Evolutionary conservation across 2,113 vertebrate species (phyloP).

Genomic region (Theristicus caerulescens): DNA sequence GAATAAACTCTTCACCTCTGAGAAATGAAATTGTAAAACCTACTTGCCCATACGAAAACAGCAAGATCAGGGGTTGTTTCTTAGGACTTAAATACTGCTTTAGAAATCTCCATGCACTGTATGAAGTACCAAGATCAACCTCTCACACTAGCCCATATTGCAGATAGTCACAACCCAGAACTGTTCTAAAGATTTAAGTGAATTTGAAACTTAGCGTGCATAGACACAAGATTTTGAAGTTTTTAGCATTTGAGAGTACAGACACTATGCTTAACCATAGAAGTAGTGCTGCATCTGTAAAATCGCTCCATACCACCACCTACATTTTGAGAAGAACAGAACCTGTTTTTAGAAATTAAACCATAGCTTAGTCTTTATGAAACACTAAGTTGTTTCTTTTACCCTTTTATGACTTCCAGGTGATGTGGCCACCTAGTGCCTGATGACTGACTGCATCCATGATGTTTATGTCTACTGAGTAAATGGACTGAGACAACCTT

Average conservation of each 20-base stretch:
- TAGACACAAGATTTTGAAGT: neutral
- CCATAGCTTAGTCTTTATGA: neutral
- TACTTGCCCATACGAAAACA: neutral
- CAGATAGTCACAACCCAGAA: neutral
- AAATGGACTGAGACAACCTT: neutral
- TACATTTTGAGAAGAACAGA: neutral
- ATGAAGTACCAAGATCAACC: neutral
- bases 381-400: neutral
- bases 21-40: neutral
- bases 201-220: neutral
- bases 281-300: neutral
- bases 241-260: neutral
- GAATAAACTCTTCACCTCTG: neutral
- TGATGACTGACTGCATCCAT: neutral
- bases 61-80: neutral
- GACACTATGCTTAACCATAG: accelerated
- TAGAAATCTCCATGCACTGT: neutral
- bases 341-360: neutral
- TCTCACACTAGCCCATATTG: neutral
- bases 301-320: neutral
- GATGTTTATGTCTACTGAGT: neutral
- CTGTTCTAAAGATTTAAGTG: neutral
- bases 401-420: neutral
- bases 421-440: neutral
- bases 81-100: neutral